Conservation (phyloP, 2,888 invertebrate genomes). For the Aleiodes alternator region DNA sequence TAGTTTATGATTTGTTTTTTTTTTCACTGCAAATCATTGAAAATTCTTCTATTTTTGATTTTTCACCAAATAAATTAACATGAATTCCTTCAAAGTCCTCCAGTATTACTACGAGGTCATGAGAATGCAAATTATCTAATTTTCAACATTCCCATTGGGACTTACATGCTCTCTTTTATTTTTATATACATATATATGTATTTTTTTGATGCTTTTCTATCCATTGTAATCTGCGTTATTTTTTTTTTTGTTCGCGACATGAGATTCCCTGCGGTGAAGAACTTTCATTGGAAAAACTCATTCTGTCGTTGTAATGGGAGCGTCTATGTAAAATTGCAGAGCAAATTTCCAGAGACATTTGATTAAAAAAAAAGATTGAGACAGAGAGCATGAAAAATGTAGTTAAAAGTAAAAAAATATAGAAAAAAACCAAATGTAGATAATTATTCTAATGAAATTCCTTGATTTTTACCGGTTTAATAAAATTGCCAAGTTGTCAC, state of each 20-base stretch:
- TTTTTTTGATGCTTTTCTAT: slow-evolving; percentile 29
- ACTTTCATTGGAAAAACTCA: slow-evolving; percentile 49
- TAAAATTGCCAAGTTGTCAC: too few relatives aligned
- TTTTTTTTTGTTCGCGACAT: slow-evolving; percentile 25
- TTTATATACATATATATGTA: slow-evolving; percentile 53
- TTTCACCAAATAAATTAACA: too few relatives aligned
- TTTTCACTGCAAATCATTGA: too few relatives aligned
- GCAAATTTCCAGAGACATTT: slow-evolving; percentile 20
- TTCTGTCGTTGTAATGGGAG: slow-evolving; percentile 46
- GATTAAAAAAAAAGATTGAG: slow-evolving; percentile 2
- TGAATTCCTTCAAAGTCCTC: slow-evolving; percentile 1
- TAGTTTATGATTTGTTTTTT: too few relatives aligned
- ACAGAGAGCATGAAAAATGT: too few relatives aligned
- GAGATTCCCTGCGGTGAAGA: slow-evolving; percentile 42
- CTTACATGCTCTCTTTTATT: slow-evolving; percentile 51
- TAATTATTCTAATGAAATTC: too few relatives aligned
- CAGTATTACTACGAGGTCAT: slow-evolving; percentile 41
- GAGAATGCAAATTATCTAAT: slow-evolving; percentile 67
- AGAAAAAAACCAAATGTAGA: background rate
- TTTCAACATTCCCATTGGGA: slow-evolving; percentile 63
- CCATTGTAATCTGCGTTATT: slow-evolving; percentile 14
- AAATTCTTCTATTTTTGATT: too few relatives aligned
- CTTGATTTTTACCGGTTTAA: too few relatives aligned
- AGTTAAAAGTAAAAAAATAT: background rate
- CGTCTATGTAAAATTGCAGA: slow-evolving; percentile 1